Evolutionary conservation across 2,888 invertebrate species (phyloP), one percentile per base, ranked within the genome.

Genomic region (Lapara coniferarum): DNA sequence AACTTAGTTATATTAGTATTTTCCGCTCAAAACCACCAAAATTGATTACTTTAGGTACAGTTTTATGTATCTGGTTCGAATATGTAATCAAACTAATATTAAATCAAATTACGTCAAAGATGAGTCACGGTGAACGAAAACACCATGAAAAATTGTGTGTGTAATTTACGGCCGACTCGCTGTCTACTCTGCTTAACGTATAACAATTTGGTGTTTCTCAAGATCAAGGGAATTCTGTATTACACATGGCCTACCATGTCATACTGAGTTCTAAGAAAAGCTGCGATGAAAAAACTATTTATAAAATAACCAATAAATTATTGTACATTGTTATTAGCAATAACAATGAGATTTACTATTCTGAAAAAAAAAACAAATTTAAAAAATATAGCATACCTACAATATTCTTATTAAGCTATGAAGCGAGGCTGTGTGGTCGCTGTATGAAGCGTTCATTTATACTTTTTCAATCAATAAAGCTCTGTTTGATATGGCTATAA

Each of bases 11-110:
- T 51, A 44, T 56, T 56, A 30, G 63, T 56, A 56, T 59, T 49
- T 71, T 55, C 55, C 66, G 55, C 51, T 67, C 51, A 67, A 59
- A 46, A 52, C 66, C n/a, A 10, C 16, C 37, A 30, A 67, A n/a
- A 52, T 58, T 52, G 44, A 51, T 52, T 10, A 58, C 13, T 46
- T 12, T 59, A 59, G 63, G 63, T 63, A 63, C 19, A 46, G 16
- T 63, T 44, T 16, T 25, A 25, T n/a, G 58, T 57, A 53, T 53
- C 53, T 44, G 44, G 53, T 8, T 44, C 55, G 55, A 37, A 55
- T 44, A 66, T 55, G 30, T 51, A 59, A 63, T 51, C 14, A 12
- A 19, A 49, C 16, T 4, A 49, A 12, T 59, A 49, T 49, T 63
- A 46, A 56, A 56, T 25, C 30, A 63, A 59, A 66, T 57, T 66